Conservation (phyloP, 2,888 invertebrate genomes). For the Drosophila antonietae region DNA sequence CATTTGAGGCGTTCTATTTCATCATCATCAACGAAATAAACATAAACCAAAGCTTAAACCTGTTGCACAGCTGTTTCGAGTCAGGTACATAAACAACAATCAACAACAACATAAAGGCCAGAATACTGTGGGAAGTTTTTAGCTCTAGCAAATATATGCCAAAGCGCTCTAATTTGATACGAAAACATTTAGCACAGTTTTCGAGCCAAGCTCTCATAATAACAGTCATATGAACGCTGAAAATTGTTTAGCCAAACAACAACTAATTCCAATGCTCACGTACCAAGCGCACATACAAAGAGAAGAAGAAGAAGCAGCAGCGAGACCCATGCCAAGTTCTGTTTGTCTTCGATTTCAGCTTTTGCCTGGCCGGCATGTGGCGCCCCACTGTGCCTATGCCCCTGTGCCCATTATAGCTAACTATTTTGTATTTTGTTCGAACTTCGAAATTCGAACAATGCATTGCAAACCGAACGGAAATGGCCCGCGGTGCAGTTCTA, state of each 20-base stretch:
- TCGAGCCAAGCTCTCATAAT: slow-evolving; percentile 50
- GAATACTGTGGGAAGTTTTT: slow-evolving; percentile 72
- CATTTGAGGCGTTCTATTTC: slow-evolving; percentile 50
- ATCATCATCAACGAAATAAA: slow-evolving; percentile 41
- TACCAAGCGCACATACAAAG: slow-evolving; percentile 45
- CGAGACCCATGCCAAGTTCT: slow-evolving; percentile 63
- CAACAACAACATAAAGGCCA: slow-evolving; percentile 7
- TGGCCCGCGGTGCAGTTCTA: slow-evolving; percentile 49
- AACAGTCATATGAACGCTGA: slow-evolving; percentile 50
- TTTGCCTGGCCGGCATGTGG: slow-evolving; percentile 19
- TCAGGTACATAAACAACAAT: slow-evolving; percentile 11
- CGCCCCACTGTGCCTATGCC: slow-evolving; percentile 24
- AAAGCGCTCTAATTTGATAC: slow-evolving; percentile 67
- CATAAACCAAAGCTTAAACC: slow-evolving; percentile 33
- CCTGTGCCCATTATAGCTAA: slow-evolving; percentile 37
- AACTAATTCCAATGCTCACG: slow-evolving; percentile 63
- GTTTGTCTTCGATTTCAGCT: slow-evolving; percentile 37
- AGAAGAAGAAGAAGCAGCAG: slow-evolving; percentile 16
- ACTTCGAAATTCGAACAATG: slow-evolving; percentile 27
- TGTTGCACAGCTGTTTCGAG: slow-evolving; percentile 55
- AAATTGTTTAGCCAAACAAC: slow-evolving; percentile 58
- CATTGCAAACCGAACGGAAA: slow-evolving; percentile 52
- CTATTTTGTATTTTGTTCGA: slow-evolving; percentile 6
- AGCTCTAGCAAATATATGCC: slow-evolving; percentile 58
- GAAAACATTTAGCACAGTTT: slow-evolving; percentile 72